Evolutionary conservation across 2,888 invertebrate genomes (phyloP), one percentile per base, ranked within the genome.

Genomic region (Aphidius colemani): DNA sequence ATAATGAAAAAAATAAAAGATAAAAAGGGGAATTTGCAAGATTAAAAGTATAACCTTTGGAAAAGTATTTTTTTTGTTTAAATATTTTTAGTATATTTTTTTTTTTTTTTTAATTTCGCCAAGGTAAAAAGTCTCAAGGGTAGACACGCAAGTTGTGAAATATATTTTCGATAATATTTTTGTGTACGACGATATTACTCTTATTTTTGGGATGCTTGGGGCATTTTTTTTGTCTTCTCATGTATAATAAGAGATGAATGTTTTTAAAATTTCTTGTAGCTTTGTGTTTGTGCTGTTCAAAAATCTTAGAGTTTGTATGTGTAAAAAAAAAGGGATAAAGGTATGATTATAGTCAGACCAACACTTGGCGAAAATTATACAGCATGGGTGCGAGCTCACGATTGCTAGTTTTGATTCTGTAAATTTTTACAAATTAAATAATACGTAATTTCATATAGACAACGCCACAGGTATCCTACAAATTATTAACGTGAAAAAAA

Each of bases 11-110:
- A 30, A 30, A 30, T 5, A 30, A 30, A 30, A 30, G 30, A 30
- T 30, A 30, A 30, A 30, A 30, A 30, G 30, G 5, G 30, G 30
- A 30, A 30, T 30, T 30, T 30, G 30, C 30, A 30, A 30, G 30
- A 30, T 30, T 55, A 18, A 55, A 44, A 55, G 41, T 55, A 44
- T 44, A 55, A 55, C 44, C 55, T 55, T 43, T 55, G 55, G 44
- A 18, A 55, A 55, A 55, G 11, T 7, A 55, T 8, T 55, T 55
- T 43, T 8, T 44, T 7, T 11, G 41, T 13, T 9, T 10, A 13
- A 30, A 30, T 30, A 30, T 30, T 30, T 30, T 30, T 53, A 53
- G n/a, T 41, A 40, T 40, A 7, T 39, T 2, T 53, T 53, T 53
- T 53, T 53, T 53, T 40, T 11, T 53, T 11, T 43, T 41, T n/a